Evolutionary conservation across 2,888 invertebrate species (phyloP), one percentile per base, ranked within the genome.

Genomic region (Rhingia campestris): DNA sequence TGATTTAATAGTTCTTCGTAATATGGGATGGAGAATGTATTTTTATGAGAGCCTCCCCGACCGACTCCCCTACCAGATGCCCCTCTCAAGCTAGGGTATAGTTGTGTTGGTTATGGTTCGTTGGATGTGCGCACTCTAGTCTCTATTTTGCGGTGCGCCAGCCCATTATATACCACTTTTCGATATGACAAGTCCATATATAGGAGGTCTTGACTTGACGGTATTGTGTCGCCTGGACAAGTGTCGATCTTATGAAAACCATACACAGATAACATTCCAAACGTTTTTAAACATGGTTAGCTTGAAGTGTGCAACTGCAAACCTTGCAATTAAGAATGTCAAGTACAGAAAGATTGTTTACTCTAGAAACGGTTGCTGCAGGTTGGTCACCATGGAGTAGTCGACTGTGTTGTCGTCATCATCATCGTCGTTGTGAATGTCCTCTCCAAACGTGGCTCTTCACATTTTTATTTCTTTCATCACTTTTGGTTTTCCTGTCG

Each of bases 361-460:
- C 63, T 73, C 64, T 69, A 67, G 63, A 77, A 81, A 81, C 81
- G 33, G 67, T 79, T 67, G 77, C 73, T 59, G 73, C n/a, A n/a
- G n/a, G n/a, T 58, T 73, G 73, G 22, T 22, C 22, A 22, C 22
- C 12, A 61, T 67, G 66, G 73, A 61, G 54, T 54, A 56, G 45
- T 56, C 63, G 67, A 74, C 69, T 7, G 22, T 10, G 69, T 37
- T 66, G 45, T 70, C 59, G 58, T 41, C 59, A 41, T 10, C 37
- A 41, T 32, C 41, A 53, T 6, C 43, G 51, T 6, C n/a, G 41
- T 14, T 47, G 43, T n/a, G 32, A 37, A 14, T 56, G 22, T 49
- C 22, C 54, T 51, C 61, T 58, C n/a, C 30, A 35, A 33, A n/a
- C 10, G 33, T 9, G n/a, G 47, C 47, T n/a, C 6, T 10, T 12